Evolutionary conservation across 2,113 vertebrate genomes (phyloP).

Genomic region (Grantiella picta): DNA sequence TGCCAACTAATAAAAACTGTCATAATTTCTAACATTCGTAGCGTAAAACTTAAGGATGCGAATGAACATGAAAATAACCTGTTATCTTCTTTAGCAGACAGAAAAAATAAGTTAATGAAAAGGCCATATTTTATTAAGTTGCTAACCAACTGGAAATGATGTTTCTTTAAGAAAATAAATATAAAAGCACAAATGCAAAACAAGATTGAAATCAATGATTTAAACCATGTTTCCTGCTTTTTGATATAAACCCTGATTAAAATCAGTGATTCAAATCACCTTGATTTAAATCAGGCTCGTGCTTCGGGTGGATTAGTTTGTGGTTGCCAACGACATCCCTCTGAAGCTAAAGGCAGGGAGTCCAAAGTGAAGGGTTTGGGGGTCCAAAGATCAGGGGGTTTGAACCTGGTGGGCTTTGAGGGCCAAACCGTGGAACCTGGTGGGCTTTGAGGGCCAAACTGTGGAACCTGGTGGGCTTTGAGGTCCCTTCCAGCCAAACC

Average conservation of each 20-base stretch:
- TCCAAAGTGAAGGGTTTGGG: neutral
- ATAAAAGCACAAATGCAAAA: neutral
- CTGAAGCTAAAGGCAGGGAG: neutral
- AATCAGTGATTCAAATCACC: slow-evolving; percentile 26
- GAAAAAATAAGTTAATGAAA: neutral
- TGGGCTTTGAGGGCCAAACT: neutral
- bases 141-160: neutral
- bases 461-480: neutral
- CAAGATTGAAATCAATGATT: slow-evolving; percentile 27
- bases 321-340: neutral
- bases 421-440: neutral
- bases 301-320: slow-evolving; percentile 3
- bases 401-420: neutral
- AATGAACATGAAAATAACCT: neutral
- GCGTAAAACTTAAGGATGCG: neutral
- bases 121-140: neutral
- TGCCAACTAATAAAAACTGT: neutral
- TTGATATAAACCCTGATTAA: slow-evolving; percentile 16
- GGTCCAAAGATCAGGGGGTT: neutral
- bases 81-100: neutral
- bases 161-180: neutral
- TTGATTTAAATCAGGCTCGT: slow-evolving; percentile 13
- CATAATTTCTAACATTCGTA: neutral
- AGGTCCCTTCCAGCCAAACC: neutral
- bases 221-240: slow-evolving; percentile 53